These are phyloP conservation scores for Leptodactylus fuscus DNA, from an alignment of 2,113 vertebrate species.

Conservation along the genomic window DNA sequence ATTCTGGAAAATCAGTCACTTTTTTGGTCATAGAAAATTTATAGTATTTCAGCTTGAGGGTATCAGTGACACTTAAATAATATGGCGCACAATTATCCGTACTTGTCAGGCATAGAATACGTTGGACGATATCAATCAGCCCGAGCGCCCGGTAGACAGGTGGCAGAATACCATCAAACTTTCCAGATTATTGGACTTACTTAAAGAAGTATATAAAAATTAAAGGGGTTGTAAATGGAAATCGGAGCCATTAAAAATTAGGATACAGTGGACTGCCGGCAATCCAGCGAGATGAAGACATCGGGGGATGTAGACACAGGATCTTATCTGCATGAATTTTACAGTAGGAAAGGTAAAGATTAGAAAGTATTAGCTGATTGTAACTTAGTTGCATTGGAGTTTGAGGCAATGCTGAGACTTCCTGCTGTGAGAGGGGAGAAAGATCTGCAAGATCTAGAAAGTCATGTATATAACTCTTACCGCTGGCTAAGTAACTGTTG, in stretches of 20 bases:
- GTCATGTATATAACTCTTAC: too few relatives aligned
- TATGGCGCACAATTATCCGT: not conserved
- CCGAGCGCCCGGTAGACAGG: not conserved
- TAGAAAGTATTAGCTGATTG: too few relatives aligned
- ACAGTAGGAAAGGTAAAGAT: too few relatives aligned
- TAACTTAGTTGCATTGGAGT: too few relatives aligned
- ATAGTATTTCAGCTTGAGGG: not conserved
- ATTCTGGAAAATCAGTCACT: constrained; percentile 3
- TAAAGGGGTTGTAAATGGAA: not conserved
- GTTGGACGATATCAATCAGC: not conserved
- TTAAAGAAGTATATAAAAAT: not conserved
- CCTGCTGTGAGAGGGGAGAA: too few relatives aligned
- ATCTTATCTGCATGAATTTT: too few relatives aligned
- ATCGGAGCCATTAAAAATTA: not conserved
- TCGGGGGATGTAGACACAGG: too few relatives aligned
- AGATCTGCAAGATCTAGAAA: too few relatives aligned
- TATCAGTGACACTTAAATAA: constrained; percentile 9
- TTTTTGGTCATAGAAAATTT: constrained; percentile 37
- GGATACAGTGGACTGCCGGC: not conserved
- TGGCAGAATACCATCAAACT: not conserved
- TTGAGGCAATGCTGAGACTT: too few relatives aligned
- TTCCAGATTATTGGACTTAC: not conserved
- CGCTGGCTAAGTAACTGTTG: too few relatives aligned
- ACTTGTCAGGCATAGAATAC: not conserved
- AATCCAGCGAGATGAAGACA: not conserved